These are phyloP conservation scores for Hydractinia symbiolongicarpus DNA, from an alignment of 30 jellyfish, hydroid and myxozoan species.

Conservation along the genomic window DNA sequence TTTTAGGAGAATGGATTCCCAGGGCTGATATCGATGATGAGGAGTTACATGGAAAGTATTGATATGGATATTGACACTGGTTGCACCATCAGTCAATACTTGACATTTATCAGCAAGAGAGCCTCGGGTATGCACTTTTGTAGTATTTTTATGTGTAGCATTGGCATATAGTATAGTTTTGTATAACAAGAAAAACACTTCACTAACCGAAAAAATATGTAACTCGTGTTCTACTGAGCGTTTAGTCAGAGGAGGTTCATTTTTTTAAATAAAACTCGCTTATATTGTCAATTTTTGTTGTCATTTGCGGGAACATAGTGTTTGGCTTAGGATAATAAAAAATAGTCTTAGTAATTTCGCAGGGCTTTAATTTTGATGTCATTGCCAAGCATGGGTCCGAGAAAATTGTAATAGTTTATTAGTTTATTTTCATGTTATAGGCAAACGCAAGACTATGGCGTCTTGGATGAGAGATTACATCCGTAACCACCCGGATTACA, in stretches of 20 bases:
- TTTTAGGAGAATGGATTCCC: conserved; percentile 89
- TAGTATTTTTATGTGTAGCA: background rate
- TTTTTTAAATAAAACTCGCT: too few species aligned
- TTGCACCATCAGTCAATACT: conserved; percentile 91
- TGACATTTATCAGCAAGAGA: conserved; percentile 65
- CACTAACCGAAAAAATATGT: background rate
- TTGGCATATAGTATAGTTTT: background rate
- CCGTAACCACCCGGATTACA: conserved; percentile 75
- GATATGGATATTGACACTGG: conserved; percentile 94
- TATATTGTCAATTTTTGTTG: too few species aligned
- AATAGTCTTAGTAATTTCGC: too few species aligned
- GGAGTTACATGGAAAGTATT: conserved; percentile 77
- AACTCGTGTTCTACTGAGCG: background rate
- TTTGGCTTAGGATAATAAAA: too few species aligned
- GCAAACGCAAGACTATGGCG: conserved; percentile 81
- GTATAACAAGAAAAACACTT: background rate
- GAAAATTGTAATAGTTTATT: too few species aligned
- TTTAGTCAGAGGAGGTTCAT: background rate
- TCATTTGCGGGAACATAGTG: too few species aligned
- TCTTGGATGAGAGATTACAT: conserved; percentile 84
- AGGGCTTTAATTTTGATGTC: too few species aligned
- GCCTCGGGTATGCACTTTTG: conserved; percentile 73
- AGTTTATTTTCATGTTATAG: conserved; percentile 9
- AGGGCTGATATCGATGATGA: conserved; percentile 87
- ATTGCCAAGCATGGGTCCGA: too few species aligned